Evolutionary conservation across 1,140 invertebrate species (phyloP).

Genomic region (Zaprionus davidi): DNA sequence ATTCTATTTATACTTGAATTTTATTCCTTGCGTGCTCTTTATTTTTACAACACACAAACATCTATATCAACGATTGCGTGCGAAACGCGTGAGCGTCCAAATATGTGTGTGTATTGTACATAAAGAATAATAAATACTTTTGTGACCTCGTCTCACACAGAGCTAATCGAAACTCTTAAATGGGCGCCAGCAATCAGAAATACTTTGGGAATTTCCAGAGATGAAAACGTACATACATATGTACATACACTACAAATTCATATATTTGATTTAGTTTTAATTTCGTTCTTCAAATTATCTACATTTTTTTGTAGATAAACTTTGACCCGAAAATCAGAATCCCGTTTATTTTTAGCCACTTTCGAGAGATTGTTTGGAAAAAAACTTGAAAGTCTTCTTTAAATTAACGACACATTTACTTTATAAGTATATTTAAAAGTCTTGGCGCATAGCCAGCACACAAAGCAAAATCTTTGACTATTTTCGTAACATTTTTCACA

Average conservation of each 20-base stretch:
- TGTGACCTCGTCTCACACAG: slow-evolving; percentile 3
- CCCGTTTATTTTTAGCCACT: neutral
- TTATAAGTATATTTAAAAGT: slow-evolving; percentile 26
- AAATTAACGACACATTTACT: slow-evolving; percentile 33
- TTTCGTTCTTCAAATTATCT: neutral
- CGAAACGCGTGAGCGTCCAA: slow-evolving; percentile 9
- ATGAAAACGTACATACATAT: neutral
- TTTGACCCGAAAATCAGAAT: neutral
- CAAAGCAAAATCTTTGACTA: slow-evolving; percentile 14
- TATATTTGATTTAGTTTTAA: neutral
- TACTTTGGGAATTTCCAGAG: slow-evolving; percentile 54
- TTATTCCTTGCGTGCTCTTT: slow-evolving; percentile 52
- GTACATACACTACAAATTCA: neutral
- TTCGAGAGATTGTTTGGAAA: neutral
- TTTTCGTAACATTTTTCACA: slow-evolving; percentile 48
- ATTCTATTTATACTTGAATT: slow-evolving; percentile 41
- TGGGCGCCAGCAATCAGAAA: slow-evolving; percentile 27
- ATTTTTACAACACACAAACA: slow-evolving; percentile 45
- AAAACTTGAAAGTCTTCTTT: neutral
- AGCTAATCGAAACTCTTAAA: neutral
- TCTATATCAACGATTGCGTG: slow-evolving; percentile 17
- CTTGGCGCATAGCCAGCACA: slow-evolving; percentile 34
- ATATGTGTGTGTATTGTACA: neutral
- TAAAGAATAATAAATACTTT: slow-evolving; percentile 15
- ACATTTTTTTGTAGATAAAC: neutral